phyloP scores from a whole-genome alignment of 2,113 vertebrate species.

The Origma solitaria region DNA sequence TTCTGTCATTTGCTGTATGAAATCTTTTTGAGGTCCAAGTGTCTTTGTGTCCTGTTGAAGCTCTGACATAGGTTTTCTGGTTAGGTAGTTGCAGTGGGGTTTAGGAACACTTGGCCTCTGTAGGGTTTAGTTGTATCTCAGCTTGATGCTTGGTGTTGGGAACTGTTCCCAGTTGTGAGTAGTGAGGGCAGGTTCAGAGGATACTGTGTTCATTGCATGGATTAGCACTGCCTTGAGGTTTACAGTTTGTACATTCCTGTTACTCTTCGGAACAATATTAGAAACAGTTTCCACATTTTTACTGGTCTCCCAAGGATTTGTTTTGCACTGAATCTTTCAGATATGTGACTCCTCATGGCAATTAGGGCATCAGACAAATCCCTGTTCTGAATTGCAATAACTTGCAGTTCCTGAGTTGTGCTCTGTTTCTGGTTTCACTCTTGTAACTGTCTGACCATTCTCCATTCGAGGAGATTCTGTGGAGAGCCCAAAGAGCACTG shows the following conservation, averaged over 20 bases:
- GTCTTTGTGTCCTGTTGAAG: background rate
- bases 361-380: background rate
- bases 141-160: background rate
- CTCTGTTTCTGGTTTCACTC: background rate
- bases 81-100: background rate
- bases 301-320: background rate
- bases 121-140: background rate
- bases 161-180: background rate
- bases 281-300: background rate
- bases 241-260: constrained; percentile 24
- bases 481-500: background rate
- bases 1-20: background rate
- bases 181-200: background rate
- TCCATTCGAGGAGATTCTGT: background rate
- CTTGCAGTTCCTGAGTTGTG: background rate
- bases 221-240: background rate
- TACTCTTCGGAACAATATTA: background rate
- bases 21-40: background rate
- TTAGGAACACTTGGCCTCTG: background rate
- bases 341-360: background rate
- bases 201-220: background rate
- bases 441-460: background rate
- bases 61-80: background rate
- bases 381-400: background rate
- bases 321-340: constrained; percentile 1